Base-by-base conservation (phyloP, 2,888 invertebrate species). In the Galerucella nymphaeae region DNA sequence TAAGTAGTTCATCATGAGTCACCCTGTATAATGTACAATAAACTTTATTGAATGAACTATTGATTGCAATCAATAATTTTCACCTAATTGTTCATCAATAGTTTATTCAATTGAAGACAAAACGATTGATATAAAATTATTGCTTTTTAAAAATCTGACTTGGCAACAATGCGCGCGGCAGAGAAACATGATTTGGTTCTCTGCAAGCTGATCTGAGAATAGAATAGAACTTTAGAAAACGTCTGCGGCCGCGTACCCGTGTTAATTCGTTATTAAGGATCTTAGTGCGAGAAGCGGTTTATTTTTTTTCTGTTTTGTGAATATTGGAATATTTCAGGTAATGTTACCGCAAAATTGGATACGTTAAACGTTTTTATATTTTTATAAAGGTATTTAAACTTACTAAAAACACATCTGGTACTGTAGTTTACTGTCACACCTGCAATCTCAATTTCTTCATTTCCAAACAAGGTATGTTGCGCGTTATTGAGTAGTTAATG, bases 301-400 rank as follows among this genome's bases (percentile, higher is more conserved):
- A 38, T n/a, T 48, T 69, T 68, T 57, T 57, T 53, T 69, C 50
- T 63, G 61, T 63, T n/a, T 57, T 63, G 70, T 70, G 70, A 18
- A 53, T 41, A 70, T 70, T 70, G 63, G 70, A 70, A 70, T 70
- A 70, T 20, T 45, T 18, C 9, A 41, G 41, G 41, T 62, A 62
- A 55, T 55, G 2, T 57, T 63, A 11, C 8, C 8, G n/a, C 48
- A 48, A 48, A 6, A 48, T 8, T 14, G 14, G 48, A 48, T 5
- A 48, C 14, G 48, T 14, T 48, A 48, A 48, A 48, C 48, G n/a
- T 48, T 48, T 48, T n/a, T 48, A n/a, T n/a, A 6, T 48, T 48
- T n/a, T 48, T n/a, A 14, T 48, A 48, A 8, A 48, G 48, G 8
- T 13, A 48, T 5, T 8, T 48, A 8, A 14, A 48, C n/a, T 5